Percentiles rank a stretch among this genome's conserved stretches.
Conservation (phyloP, 2,888 invertebrate species). For the Meteorus colon region DNA sequence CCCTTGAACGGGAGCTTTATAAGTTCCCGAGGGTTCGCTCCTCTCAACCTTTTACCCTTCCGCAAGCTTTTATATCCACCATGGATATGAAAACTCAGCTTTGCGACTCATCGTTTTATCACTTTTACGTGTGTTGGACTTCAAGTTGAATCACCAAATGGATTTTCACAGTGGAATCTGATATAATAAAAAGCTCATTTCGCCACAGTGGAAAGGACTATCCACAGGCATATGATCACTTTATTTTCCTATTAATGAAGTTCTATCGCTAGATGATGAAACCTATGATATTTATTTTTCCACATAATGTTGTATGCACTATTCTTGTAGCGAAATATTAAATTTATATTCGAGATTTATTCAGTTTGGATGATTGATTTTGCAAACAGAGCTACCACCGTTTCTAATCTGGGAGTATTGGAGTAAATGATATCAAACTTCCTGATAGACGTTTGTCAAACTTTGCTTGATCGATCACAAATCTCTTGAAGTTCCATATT, state of each 20-base stretch:
- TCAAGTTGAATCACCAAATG: slow-evolving; percentile 27
- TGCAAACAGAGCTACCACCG: no score
- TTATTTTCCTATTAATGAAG: background rate
- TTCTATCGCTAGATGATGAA: no score
- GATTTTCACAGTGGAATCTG: slow-evolving; percentile 10
- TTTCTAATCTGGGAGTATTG: no score
- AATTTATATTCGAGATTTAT: no score
- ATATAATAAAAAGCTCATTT: slow-evolving; percentile 18
- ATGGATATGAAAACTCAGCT: slow-evolving; percentile 34
- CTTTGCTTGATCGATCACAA: no score
- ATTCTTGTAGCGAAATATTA: no score
- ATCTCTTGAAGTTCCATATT: no score
- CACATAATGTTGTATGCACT: no score
- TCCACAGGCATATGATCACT: background rate
- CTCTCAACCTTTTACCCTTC: slow-evolving; percentile 47
- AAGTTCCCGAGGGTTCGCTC: slow-evolving; percentile 48
- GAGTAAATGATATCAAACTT: no score
- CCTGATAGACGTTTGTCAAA: no score
- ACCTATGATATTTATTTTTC: no score
- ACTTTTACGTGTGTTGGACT: slow-evolving; percentile 25
- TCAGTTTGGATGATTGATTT: no score
- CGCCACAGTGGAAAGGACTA: background rate
- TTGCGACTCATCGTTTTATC: slow-evolving; percentile 33
- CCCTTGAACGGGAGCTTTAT: slow-evolving; percentile 44
- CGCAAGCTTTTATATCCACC: slow-evolving; percentile 35